phyloP scores from a whole-genome alignment of 2,113 vertebrate genomes.

The Pollachius pollachius region DNA sequence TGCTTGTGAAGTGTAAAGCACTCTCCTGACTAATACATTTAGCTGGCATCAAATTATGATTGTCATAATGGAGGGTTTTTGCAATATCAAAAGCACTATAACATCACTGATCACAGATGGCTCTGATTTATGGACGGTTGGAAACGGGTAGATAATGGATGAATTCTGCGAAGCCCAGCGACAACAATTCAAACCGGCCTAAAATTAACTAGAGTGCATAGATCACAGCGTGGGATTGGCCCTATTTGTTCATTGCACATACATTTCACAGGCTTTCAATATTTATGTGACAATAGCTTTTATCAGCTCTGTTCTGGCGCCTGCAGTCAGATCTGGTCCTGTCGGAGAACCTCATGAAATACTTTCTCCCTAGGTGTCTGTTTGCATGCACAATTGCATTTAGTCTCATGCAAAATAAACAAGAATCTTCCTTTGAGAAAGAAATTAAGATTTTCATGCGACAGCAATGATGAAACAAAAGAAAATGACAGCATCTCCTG shows the following conservation, averaged over 20 bases:
- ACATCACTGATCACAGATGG: constrained; percentile 33
- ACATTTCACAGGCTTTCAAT: constrained; percentile 44
- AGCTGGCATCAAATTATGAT: constrained; percentile 33
- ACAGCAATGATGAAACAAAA: too few relatives aligned
- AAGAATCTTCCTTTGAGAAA: too few relatives aligned
- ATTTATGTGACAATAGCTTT: constrained; percentile 59
- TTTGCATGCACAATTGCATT: too few relatives aligned
- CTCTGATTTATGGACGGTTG: constrained; percentile 54
- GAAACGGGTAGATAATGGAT: constrained; percentile 54
- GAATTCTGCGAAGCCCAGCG: constrained; percentile 39
- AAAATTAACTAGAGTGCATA: constrained; percentile 46
- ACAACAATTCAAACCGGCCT: constrained; percentile 44
- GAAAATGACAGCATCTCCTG: too few relatives aligned
- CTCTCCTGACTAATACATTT: neutral
- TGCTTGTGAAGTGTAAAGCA: neutral
- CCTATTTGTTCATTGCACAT: constrained; percentile 50
- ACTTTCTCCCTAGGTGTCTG: too few relatives aligned
- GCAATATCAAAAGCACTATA: constrained; percentile 45
- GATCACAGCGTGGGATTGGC: constrained; percentile 56
- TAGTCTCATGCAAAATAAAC: too few relatives aligned
- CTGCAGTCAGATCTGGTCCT: constrained; percentile 20
- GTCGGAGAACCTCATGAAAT: too few relatives aligned
- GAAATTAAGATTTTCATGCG: too few relatives aligned
- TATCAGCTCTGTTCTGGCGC: constrained; percentile 32
- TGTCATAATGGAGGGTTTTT: constrained; percentile 40